Evolutionary conservation across 2,888 invertebrate species (phyloP), one percentile per base, ranked within the genome.

Genomic region (Empis stercorea): DNA sequence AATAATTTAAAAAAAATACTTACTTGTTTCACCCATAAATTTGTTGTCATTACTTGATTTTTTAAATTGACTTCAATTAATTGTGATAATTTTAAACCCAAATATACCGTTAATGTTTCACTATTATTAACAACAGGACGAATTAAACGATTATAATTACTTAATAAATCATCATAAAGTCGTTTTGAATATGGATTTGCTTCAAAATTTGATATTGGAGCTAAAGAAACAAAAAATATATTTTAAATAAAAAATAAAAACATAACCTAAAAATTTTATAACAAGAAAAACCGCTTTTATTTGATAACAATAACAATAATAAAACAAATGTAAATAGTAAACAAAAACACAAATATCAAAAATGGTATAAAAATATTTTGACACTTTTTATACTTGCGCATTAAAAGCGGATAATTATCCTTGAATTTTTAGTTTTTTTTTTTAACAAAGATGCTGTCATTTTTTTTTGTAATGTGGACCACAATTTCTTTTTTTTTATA

Each of bases 131-230:
- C 81, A 41, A 95, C 95, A 0, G 96, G 96, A 47, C 96, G 75
- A 52, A 95, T 95, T 45, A 96, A 76, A 40, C 94, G 80, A 69
- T 97, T 97, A 68, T 96, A 96, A 71, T 94, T 92, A 61, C 89
- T 88, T 43, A 99, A 77, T 45, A 97, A 76, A 66, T 97, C 95
- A 66, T 97, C 95, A 65, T 95, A 97, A 0, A 97, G 79, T 20
- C 96, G 76, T 65, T 95, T 94, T 0, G 95, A 89, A 61, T 93
- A 91, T 13, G 93, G 92, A 70, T 93, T 94, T 0, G 88, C 91
- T 71, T 89, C 87, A 47, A 68, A 68, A 50, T 62, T 64, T 13
- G 45, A 36, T 3, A 48, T 41, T 9, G 40, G 40, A 14, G 17
- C 38, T 38, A 17, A 10, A n/a, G n/a, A n/a, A n/a, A n/a, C n/a